These are phyloP conservation scores for Dasysyrphus tricinctus DNA, from an alignment of 2,888 invertebrate species.

Conservation along the genomic window DNA sequence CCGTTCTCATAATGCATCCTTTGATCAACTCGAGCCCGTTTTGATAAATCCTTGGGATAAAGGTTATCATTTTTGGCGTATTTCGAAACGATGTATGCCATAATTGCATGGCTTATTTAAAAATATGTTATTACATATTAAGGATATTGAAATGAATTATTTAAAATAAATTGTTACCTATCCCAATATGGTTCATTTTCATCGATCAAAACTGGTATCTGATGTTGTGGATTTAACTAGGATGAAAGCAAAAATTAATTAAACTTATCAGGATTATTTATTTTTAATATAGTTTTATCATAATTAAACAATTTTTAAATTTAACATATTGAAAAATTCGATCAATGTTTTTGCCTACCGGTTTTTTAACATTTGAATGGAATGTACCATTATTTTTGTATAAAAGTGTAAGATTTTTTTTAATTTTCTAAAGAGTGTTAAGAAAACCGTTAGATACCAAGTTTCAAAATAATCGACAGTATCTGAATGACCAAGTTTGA, in stretches of 20 bases:
- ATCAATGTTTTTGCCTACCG: too few species aligned
- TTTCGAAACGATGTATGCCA: conserved; percentile 84
- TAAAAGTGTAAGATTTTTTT: too few species aligned
- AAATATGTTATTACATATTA: background rate
- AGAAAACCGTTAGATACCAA: too few species aligned
- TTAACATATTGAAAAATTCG: too few species aligned
- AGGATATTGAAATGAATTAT: background rate
- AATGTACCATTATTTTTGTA: too few species aligned
- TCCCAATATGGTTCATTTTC: conserved; percentile 85
- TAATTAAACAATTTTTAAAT: too few species aligned
- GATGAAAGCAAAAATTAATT: conserved; percentile 35
- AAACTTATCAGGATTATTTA: too few species aligned
- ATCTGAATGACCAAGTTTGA: too few species aligned
- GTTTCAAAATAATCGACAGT: too few species aligned
- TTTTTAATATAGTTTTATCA: too few species aligned
- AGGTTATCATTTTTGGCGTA: conserved; percentile 85
- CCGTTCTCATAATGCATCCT: conserved; percentile 85
- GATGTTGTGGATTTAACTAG: conserved; percentile 86
- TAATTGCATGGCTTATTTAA: conserved; percentile 84
- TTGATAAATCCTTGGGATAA: conserved; percentile 85
- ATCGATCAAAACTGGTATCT: conserved; percentile 85
- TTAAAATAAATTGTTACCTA: conserved; percentile 80
- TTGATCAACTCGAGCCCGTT: conserved; percentile 85
- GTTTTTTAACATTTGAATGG: too few species aligned
- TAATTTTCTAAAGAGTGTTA: too few species aligned